These are phyloP conservation scores for Morpho deidamia DNA, from an alignment of 2,888 invertebrate genomes.

Conservation along the genomic window DNA sequence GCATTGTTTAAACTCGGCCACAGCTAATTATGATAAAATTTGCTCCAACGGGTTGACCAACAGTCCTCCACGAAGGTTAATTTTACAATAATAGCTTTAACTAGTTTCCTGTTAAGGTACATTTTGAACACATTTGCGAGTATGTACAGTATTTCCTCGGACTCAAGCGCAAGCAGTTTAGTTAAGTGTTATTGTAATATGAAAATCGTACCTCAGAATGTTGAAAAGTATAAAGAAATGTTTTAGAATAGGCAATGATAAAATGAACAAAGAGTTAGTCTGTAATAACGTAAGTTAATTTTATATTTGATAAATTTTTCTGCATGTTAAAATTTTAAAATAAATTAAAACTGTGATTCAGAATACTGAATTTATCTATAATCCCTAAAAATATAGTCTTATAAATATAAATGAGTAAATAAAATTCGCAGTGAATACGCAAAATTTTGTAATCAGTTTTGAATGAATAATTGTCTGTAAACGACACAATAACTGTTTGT, in stretches of 20 bases:
- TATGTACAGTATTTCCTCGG: slow-evolving; percentile 16
- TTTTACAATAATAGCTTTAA: slow-evolving; percentile 26
- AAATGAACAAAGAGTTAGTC: not conserved
- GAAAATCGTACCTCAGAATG: slow-evolving; percentile 3
- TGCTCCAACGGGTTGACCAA: slow-evolving; percentile 31
- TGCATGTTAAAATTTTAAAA: too few relatives aligned
- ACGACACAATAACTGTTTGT: too few relatives aligned
- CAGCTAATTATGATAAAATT: not conserved
- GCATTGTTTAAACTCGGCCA: too few relatives aligned
- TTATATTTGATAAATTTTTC: not conserved
- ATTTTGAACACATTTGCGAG: slow-evolving; percentile 11
- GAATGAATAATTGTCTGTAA: too few relatives aligned
- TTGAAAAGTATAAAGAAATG: slow-evolving; percentile 16
- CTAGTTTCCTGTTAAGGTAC: slow-evolving; percentile 27
- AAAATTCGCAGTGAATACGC: too few relatives aligned
- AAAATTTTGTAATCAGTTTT: too few relatives aligned
- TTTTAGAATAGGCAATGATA: slow-evolving; percentile 4
- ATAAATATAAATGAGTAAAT: too few relatives aligned
- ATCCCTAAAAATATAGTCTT: too few relatives aligned
- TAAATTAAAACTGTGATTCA: too few relatives aligned
- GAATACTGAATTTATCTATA: too few relatives aligned
- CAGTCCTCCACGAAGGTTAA: slow-evolving; percentile 39
- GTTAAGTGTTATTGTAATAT: not conserved
- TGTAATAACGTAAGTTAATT: slow-evolving; percentile 10
- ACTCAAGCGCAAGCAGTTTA: slow-evolving; percentile 6